phyloP scores from a whole-genome alignment of 92 coral and sea anemone species.

The Parazoanthus swiftii region DNA sequence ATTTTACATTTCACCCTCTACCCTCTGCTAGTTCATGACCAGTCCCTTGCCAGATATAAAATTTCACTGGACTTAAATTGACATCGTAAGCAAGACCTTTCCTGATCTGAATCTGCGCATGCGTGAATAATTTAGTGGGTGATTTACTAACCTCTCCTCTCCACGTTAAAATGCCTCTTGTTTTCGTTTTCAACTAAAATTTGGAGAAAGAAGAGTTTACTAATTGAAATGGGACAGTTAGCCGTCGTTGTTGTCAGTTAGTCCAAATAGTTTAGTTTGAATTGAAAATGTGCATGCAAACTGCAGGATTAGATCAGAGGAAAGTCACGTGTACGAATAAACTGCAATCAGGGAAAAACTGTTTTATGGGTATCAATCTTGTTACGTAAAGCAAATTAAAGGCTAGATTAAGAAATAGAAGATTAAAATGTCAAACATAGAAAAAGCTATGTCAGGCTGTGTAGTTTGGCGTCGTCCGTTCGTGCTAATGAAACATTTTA shows the following conservation, averaged over 20 bases:
- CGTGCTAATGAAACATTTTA: too few relatives aligned
- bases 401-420: too few relatives aligned
- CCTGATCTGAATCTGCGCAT: slow-evolving; percentile 23
- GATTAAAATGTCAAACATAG: too few relatives aligned
- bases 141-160: slow-evolving; percentile 8
- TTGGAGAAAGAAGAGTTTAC: background rate
- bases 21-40: background rate
- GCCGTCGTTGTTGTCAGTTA: slow-evolving; percentile 1
- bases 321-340: background rate
- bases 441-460: too few relatives aligned
- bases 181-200: slow-evolving; percentile 10
- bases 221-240: background rate
- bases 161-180: slow-evolving; percentile 19
- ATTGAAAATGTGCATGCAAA: background rate
- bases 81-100: background rate
- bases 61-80: background rate
- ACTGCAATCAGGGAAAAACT: too few relatives aligned
- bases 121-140: background rate
- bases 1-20: too few relatives aligned
- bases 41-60: background rate
- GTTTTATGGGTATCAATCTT: too few relatives aligned
- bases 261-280: background rate
- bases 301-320: slow-evolving; percentile 20
- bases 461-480: too few relatives aligned
- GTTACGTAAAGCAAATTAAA: too few relatives aligned